Evolutionary conservation across 2,113 vertebrate species (phyloP).

Genomic region (Micromys minutus): DNA sequence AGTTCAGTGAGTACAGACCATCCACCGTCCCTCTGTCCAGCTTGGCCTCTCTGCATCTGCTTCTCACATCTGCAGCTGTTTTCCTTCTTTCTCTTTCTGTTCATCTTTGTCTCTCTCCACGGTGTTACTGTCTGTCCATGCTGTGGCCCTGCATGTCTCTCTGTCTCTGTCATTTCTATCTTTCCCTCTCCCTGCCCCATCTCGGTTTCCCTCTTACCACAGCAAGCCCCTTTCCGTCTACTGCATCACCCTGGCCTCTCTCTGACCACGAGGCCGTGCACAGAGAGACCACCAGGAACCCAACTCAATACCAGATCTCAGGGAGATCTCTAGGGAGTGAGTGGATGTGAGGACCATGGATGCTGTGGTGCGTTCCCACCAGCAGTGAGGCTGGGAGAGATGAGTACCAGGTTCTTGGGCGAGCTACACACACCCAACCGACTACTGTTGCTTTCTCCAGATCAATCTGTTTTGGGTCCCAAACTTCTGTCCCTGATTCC

Average conservation of each 20-base stretch:
- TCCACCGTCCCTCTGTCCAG: rapidly evolving
- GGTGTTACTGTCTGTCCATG: neutral
- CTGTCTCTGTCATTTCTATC: neutral
- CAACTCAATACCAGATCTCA: neutral
- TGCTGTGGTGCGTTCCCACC: neutral
- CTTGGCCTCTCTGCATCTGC: neutral
- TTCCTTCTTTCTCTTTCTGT: constrained; percentile 50
- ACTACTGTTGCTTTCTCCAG: neutral
- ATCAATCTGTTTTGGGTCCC: neutral
- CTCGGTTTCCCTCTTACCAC: neutral
- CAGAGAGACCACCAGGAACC: neutral
- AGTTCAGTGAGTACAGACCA: constrained; percentile 86
- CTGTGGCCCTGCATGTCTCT: rapidly evolving
- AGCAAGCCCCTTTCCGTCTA: neutral
- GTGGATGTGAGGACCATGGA: neutral
- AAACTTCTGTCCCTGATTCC: neutral
- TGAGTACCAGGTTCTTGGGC: neutral
- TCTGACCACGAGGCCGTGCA: neutral
- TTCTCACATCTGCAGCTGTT: rapidly evolving
- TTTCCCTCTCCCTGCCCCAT: neutral
- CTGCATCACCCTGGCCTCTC: neutral
- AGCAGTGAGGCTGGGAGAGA: neutral
- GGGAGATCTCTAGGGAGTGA: neutral
- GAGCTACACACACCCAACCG: neutral
- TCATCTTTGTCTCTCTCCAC: neutral